Evolutionary conservation across 2,888 invertebrate genomes (phyloP), one percentile per base, ranked within the genome.

Genomic region (Tridacna crocea): DNA sequence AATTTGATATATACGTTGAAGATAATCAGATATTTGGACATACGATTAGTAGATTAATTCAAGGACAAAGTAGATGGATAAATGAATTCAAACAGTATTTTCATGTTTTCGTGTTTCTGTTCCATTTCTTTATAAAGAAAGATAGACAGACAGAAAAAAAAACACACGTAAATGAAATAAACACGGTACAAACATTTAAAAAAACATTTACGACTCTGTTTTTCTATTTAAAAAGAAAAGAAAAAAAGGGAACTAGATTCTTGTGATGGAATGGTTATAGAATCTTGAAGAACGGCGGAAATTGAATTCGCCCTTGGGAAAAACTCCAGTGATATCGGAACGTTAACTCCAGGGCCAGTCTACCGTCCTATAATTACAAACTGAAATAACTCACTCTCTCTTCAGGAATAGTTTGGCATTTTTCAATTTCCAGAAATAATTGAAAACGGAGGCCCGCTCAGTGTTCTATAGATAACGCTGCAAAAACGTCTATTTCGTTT

Each of bases 391-490:
- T 84, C 84, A 81, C 75, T 73, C 76, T 77, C 81, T 84, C 79
- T 72, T 75, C 63, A 63, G 72, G 73, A 82, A 82, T 75, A 70
- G 68, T n/a, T 60, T 84, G 84, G 84, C 84, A 79, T 84, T 84
- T 84, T 84, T 81, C 81, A 84, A 81, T 84, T 84, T 79, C 78
- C 79, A 81, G 81, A 84, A 79, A 81, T 84, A 84, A 84, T 84
- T 84, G 84, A 82, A 84, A 84, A 70, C 61, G 70, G 84, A 84
- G 84, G 84, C 81, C 81, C 81, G 47, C 24, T 15, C 46, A 27
- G 70, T 77, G 76, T 55, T 10, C 36, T 36, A 4, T 8, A 36
- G 36, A 36, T 36, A 36, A 36, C 36, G 36, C 36, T 8, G 36
- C 36, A 36, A 36, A 8, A 36, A 36, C 36, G 36, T 36, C 36